A percentile compares a stretch with the other conserved stretches of the same genome.
phyloP scores from a whole-genome alignment of 2,888 invertebrate genomes.

The Darwinula stevensoni region DNA sequence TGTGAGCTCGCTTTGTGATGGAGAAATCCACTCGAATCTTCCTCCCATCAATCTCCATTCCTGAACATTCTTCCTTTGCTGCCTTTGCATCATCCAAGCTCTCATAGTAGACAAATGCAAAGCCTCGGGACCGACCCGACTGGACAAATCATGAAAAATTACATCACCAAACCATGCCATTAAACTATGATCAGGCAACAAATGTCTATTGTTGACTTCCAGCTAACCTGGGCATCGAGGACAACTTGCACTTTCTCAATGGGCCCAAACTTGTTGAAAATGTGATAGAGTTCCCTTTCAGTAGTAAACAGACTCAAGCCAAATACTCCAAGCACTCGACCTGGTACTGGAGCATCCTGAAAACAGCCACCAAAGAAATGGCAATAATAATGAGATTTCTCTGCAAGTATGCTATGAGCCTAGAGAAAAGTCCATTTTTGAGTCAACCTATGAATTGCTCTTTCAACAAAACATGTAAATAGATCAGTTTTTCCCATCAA shows the following conservation, averaged over 20 bases:
- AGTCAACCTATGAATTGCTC: too few relatives aligned
- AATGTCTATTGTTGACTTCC: not conserved
- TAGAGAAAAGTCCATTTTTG: too few relatives aligned
- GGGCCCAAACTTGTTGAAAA: slow-evolving; percentile 70
- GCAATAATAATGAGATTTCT: not conserved
- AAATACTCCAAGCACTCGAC: slow-evolving; percentile 74
- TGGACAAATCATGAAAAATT: slow-evolving; percentile 17
- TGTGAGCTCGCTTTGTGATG: slow-evolving; percentile 80
- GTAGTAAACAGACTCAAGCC: slow-evolving; percentile 76
- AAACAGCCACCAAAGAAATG: too few relatives aligned
- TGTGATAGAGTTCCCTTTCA: slow-evolving; percentile 64
- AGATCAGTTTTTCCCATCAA: too few relatives aligned
- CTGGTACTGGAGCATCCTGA: slow-evolving; percentile 54
- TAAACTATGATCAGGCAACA: not conserved
- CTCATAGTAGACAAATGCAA: slow-evolving; percentile 82
- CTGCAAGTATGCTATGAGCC: too few relatives aligned
- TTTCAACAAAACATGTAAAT: too few relatives aligned
- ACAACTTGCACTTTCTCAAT: slow-evolving; percentile 80
- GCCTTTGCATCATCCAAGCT: slow-evolving; percentile 59
- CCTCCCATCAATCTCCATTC: slow-evolving; percentile 76
- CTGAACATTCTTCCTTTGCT: slow-evolving; percentile 75
- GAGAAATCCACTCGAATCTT: slow-evolving; percentile 83
- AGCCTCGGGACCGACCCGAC: slow-evolving; percentile 81
- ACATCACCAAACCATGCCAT: not conserved
- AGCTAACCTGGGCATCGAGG: slow-evolving; percentile 61